Percentiles rank a stretch among this genome's conserved stretches.
phyloP scores from a whole-genome alignment of 2,113 vertebrate genomes.

The Equus quagga region DNA sequence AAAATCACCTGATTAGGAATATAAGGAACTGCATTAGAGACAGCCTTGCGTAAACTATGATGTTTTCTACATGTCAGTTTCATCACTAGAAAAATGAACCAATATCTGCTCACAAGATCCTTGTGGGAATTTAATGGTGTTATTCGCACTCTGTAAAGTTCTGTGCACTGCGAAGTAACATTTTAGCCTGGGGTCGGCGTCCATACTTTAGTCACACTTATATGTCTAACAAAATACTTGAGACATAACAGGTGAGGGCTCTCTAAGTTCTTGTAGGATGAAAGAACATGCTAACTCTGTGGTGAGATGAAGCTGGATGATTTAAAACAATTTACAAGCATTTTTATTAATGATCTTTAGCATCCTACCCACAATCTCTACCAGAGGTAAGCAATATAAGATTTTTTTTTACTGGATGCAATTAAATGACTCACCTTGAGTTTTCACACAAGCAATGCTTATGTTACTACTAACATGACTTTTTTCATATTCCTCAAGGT shows the following conservation, averaged over 20 bases:
- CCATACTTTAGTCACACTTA: not conserved
- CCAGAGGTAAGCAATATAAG: not conserved
- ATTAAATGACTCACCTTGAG: not conserved
- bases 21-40: not conserved
- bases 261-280: not conserved
- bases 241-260: not conserved
- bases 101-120: not conserved
- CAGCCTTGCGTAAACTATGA: not conserved
- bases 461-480: not conserved
- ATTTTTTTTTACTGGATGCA: not conserved
- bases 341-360: not conserved
- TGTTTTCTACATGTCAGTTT: not conserved
- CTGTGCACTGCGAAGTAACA: not conserved
- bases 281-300: not conserved
- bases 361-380: not conserved
- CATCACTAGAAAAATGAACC: not conserved
- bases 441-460: constrained; percentile 10
- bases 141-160: not conserved
- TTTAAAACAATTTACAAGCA: not conserved
- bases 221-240: not conserved
- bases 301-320: not conserved
- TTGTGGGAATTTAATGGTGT: not conserved
- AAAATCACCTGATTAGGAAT: not conserved
- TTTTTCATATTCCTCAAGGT: not conserved
- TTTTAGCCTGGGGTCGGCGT: not conserved